A percentile compares a stretch with the other conserved stretches of the same genome.
Conservation (phyloP, 2,888 invertebrate species). For the Bugula neritina region DNA sequence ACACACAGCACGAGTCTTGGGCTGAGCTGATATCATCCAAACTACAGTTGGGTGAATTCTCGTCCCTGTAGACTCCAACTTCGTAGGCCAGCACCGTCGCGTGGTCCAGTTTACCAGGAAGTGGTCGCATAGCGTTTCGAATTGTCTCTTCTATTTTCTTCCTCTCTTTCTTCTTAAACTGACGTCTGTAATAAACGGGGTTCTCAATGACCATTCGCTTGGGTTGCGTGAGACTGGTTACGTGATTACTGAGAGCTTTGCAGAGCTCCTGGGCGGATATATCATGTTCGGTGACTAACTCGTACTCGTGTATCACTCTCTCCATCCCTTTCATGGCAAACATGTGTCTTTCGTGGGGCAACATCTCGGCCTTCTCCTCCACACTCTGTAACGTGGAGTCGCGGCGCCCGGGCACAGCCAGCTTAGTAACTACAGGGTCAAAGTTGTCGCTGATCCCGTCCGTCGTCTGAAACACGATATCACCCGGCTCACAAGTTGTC, state of each 20-base stretch:
- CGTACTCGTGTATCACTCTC: slow-evolving; percentile 49
- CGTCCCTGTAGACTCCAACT: slow-evolving; percentile 55
- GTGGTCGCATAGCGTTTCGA: slow-evolving; percentile 67
- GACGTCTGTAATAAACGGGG: slow-evolving; percentile 45
- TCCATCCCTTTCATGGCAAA: slow-evolving; percentile 64
- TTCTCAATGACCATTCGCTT: slow-evolving; percentile 78
- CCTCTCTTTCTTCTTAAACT: slow-evolving; percentile 38
- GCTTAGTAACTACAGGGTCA: slow-evolving; percentile 83
- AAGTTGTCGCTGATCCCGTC: slow-evolving; percentile 86
- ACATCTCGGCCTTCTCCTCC: slow-evolving; percentile 46
- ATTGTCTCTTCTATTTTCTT: slow-evolving; percentile 53
- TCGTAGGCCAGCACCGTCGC: slow-evolving; percentile 77
- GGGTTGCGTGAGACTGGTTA: slow-evolving; percentile 64
- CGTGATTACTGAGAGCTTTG: slow-evolving; percentile 50
- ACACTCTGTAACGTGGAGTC: slow-evolving; percentile 21
- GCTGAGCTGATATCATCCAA: neutral
- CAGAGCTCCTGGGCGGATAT: slow-evolving; percentile 51
- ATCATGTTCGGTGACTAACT: slow-evolving; percentile 48
- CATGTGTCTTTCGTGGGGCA: slow-evolving; percentile 63
- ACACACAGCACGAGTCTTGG: neutral
- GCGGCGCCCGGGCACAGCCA: slow-evolving; percentile 58
- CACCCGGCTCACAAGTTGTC: slow-evolving; percentile 71
- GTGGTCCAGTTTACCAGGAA: slow-evolving; percentile 83
- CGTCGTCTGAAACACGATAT: slow-evolving; percentile 79
- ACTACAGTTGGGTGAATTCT: slow-evolving; percentile 27